Conservation (phyloP, 2,797 vertebrate species). For the Danio aesculapii region DNA sequence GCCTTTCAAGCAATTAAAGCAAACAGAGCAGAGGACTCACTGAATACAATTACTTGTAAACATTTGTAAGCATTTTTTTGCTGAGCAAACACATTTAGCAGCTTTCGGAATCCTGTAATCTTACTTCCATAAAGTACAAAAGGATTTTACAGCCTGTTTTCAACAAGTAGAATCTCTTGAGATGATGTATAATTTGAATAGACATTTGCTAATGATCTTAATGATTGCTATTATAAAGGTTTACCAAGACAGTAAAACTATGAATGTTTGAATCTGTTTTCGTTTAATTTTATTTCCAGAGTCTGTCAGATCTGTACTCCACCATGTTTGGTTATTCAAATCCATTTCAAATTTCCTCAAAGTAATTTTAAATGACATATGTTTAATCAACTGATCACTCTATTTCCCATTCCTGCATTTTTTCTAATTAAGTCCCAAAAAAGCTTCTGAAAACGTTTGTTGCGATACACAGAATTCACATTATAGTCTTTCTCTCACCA, state of each 20-base stretch:
- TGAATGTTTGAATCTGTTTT: neutral
- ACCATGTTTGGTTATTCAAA: slow-evolving; percentile 48
- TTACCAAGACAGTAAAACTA: neutral
- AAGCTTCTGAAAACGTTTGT: neutral
- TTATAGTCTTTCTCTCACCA: neutral
- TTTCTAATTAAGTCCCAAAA: neutral
- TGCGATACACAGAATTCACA: neutral
- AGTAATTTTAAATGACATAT: slow-evolving; percentile 56
- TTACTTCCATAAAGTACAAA: neutral
- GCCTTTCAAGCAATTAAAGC: neutral
- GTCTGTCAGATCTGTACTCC: neutral
- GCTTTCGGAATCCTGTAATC: neutral
- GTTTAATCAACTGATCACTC: slow-evolving; percentile 60
- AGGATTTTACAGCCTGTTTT: neutral
- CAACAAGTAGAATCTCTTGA: neutral
- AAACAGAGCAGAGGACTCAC: neutral
- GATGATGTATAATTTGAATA: neutral
- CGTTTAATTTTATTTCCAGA: neutral
- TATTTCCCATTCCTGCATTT: neutral
- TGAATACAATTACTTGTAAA: slow-evolving; percentile 29
- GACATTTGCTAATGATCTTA: slow-evolving; percentile 12
- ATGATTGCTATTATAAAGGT: neutral
- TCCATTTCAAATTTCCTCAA: slow-evolving; percentile 49
- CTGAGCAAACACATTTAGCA: slow-evolving; percentile 33
- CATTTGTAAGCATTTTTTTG: neutral